These are phyloP conservation scores for Macrophya annulata DNA, from an alignment of 2,888 invertebrate genomes.

Conservation along the genomic window DNA sequence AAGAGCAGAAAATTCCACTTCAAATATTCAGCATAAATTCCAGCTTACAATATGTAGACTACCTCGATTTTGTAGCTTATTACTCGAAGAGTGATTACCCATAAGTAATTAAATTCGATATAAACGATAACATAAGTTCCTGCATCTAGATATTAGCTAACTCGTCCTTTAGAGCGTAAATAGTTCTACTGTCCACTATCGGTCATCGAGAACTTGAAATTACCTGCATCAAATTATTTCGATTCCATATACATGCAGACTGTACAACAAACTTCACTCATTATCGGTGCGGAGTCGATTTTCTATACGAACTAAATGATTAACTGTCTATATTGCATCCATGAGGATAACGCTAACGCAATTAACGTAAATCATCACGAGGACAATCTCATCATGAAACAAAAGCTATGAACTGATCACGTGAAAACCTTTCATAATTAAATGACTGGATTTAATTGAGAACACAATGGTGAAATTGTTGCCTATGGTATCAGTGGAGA, in stretches of 20 bases:
- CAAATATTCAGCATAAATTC: too few relatives aligned
- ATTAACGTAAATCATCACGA: not conserved
- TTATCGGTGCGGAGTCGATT: not conserved
- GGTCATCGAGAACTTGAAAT: not conserved
- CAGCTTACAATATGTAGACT: too few relatives aligned
- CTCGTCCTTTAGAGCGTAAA: not conserved
- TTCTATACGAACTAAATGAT: not conserved
- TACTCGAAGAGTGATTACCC: too few relatives aligned
- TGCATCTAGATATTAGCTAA: not conserved
- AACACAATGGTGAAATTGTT: slow-evolving; percentile 1
- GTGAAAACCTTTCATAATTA: not conserved
- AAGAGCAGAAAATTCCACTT: too few relatives aligned
- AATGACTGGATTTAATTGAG: not conserved
- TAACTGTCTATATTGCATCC: not conserved
- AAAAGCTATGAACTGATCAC: not conserved
- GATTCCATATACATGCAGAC: not conserved
- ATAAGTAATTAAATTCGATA: too few relatives aligned
- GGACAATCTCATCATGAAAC: not conserved
- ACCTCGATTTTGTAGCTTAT: too few relatives aligned
- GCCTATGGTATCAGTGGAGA: not conserved
- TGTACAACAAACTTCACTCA: not conserved
- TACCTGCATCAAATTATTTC: not conserved
- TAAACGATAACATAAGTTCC: too few relatives aligned
- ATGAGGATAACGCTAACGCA: not conserved
- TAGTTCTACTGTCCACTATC: not conserved